Percentiles rank a stretch among this genome's conserved stretches.
Conservation (phyloP, 1,140 invertebrate genomes). For the Dufourea novaeangliae region DNA sequence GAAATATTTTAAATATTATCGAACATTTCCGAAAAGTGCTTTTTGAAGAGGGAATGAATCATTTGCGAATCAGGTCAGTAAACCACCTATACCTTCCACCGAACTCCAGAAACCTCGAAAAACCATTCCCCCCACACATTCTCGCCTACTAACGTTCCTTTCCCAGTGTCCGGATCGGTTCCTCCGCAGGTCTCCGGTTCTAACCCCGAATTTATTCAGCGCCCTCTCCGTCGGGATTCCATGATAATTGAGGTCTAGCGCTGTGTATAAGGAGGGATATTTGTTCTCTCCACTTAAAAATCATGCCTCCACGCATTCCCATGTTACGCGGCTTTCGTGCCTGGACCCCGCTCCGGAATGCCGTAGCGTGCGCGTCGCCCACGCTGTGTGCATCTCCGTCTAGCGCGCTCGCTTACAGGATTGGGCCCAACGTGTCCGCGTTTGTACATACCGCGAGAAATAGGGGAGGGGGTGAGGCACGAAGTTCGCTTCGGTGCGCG, state of each 20-base stretch:
- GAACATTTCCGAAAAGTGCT: no score
- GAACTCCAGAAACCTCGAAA: no score
- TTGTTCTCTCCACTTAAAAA: conserved; percentile 71
- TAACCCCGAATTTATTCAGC: conserved; percentile 59
- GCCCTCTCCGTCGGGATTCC: conserved; percentile 64
- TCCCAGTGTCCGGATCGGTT: conserved; percentile 31
- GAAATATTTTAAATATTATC: no score
- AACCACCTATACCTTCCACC: no score
- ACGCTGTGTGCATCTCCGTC: conserved; percentile 61
- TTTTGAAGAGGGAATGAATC: background rate
- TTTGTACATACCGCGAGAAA: background rate
- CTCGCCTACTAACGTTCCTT: conserved; percentile 5
- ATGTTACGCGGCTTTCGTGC: conserved; percentile 71
- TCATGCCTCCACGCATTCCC: conserved; percentile 66
- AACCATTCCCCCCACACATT: background rate
- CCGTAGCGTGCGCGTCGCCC: conserved; percentile 70
- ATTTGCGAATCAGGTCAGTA: background rate
- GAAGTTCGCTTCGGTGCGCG: background rate
- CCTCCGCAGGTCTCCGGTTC: conserved; percentile 35
- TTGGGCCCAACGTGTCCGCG: background rate
- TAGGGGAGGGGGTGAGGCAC: background rate
- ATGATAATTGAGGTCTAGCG: conserved; percentile 70
- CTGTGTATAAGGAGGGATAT: conserved; percentile 54
- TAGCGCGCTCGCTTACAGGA: conserved; percentile 5
- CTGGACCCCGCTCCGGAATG: conserved; percentile 55